Evolutionary conservation across 2,888 invertebrate species (phyloP).

Genomic region (Luffia ferchaultella): DNA sequence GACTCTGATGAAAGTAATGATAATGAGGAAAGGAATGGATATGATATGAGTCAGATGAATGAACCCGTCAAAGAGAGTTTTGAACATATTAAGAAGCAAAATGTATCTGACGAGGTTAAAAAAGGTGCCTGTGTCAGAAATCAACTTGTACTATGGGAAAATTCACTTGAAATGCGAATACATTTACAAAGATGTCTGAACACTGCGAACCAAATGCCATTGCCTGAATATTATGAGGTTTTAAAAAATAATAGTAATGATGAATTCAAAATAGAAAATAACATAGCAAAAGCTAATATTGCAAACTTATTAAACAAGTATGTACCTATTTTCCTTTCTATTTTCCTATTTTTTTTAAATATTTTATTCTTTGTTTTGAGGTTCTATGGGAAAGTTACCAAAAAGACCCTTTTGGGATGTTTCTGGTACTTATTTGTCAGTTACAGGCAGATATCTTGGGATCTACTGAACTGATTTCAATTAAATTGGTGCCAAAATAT

Average conservation of each 20-base stretch:
- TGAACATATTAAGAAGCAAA: conserved; percentile 64
- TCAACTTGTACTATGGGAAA: conserved; percentile 84
- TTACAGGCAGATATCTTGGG: no score
- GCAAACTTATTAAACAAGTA: conserved; percentile 70
- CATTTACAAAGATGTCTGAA: conserved; percentile 83
- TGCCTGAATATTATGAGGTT: conserved; percentile 56
- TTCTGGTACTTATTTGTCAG: no score
- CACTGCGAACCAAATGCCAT: conserved; percentile 82
- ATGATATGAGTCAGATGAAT: conserved; percentile 49
- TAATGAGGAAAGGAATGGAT: conserved; percentile 38
- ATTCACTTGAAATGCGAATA: conserved; percentile 84
- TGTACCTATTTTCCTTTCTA: conserved; percentile 19
- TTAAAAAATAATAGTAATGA: conserved; percentile 41
- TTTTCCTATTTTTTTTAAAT: conserved; percentile 7
- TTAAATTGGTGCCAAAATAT: no score
- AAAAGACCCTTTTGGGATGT: no score
- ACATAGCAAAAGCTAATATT: conserved; percentile 61
- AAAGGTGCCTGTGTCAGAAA: conserved; percentile 75
- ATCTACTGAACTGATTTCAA: no score
- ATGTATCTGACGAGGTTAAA: conserved; percentile 64
- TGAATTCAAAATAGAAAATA: conserved; percentile 58
- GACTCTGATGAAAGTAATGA: conserved; percentile 19
- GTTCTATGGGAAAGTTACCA: no score
- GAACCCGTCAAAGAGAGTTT: conserved; percentile 59
- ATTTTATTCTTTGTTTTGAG: conserved; percentile 9